These are phyloP conservation scores for Telmatochromis bifrenatus DNA, from an alignment of 2,113 vertebrate species.

Conservation along the genomic window DNA sequence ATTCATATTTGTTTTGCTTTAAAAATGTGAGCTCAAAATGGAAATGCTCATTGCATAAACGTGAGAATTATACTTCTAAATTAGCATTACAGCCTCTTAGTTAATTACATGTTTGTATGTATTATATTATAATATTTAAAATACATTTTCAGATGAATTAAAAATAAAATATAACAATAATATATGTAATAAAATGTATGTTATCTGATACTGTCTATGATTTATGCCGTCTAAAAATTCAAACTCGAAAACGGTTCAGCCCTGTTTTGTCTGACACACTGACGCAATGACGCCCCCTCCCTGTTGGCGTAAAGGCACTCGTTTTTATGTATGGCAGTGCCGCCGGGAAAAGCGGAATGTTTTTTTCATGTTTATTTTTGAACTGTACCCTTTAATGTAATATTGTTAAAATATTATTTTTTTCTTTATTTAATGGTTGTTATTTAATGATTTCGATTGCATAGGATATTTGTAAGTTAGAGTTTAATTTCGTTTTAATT, in stretches of 20 bases:
- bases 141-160: background rate
- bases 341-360: background rate
- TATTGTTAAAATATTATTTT: background rate
- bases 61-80: background rate
- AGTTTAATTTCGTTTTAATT: background rate
- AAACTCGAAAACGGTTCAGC: slow-evolving; percentile 34
- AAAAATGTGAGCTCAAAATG: background rate
- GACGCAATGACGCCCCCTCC: slow-evolving; percentile 9
- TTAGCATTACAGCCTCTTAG: background rate
- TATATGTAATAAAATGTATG: background rate
- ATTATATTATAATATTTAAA: background rate
- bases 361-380: background rate
- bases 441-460: background rate
- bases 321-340: fast-evolving
- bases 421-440: background rate
- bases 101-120: background rate
- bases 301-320: background rate
- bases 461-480: background rate
- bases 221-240: background rate
- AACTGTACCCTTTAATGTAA: background rate
- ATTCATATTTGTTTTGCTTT: background rate
- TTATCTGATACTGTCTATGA: background rate
- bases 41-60: background rate
- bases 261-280: slow-evolving; percentile 15
- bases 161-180: background rate